Conservation (phyloP, 1,140 invertebrate species). For the Drosophila azteca region DNA sequence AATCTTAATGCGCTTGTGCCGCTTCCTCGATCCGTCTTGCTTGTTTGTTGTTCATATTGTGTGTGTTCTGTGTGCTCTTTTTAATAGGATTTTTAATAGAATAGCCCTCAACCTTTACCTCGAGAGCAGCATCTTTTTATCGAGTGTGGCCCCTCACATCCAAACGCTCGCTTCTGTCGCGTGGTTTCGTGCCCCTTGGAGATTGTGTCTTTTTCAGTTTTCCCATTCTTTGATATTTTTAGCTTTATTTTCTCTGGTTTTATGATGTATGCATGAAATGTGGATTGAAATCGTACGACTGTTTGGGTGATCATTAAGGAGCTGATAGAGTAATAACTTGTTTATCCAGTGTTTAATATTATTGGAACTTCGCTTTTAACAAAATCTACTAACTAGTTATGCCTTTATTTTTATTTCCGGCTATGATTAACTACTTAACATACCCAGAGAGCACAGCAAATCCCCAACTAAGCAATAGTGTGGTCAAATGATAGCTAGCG, state of each 20-base stretch:
- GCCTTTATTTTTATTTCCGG: not conserved
- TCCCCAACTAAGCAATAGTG: conserved; percentile 15
- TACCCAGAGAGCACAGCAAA: conserved; percentile 34
- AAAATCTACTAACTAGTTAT: not conserved
- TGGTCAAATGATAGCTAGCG: conserved; percentile 53
- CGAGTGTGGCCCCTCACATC: conserved; percentile 8
- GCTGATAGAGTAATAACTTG: no score
- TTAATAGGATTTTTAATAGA: conserved; percentile 77
- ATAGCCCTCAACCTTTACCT: conserved; percentile 47
- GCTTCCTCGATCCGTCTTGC: conserved; percentile 52
- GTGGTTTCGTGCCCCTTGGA: conserved; percentile 37
- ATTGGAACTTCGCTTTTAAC: no score
- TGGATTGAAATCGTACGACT: conserved; percentile 5
- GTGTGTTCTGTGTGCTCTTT: conserved; percentile 57
- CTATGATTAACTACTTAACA: conserved; percentile 20
- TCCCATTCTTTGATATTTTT: conserved; percentile 56
- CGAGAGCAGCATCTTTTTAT: conserved; percentile 46
- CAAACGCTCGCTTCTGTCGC: conserved; percentile 50
- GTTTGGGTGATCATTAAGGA: not conserved
- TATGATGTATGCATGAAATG: conserved; percentile 50
- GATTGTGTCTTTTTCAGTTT: conserved; percentile 19
- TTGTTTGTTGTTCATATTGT: conserved; percentile 59
- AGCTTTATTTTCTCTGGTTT: conserved; percentile 49
- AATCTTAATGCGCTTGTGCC: conserved; percentile 77
- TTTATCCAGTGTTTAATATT: no score